Evolutionary conservation across 2,113 vertebrate genomes (phyloP).

Genomic region (Syrmaticus mikado): DNA sequence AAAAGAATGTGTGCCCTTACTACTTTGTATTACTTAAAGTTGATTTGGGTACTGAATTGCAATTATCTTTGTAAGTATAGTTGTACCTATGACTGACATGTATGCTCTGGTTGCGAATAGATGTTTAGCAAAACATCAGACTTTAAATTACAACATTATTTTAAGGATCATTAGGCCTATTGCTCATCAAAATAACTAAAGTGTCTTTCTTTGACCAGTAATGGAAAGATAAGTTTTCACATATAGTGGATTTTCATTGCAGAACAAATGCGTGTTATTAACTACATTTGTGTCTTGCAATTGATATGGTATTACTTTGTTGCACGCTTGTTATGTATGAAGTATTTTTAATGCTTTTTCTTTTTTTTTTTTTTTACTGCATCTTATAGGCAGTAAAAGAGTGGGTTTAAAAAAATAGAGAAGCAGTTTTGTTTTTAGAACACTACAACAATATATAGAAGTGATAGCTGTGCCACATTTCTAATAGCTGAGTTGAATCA

Average conservation of each 20-base stretch:
- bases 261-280: neutral
- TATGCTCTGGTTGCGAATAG: neutral
- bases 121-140: neutral
- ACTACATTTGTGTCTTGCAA: neutral
- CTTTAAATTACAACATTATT: neutral
- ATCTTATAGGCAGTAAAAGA: neutral
- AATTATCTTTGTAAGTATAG: neutral
- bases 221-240: neutral
- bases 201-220: neutral
- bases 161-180: neutral
- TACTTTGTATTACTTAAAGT: neutral
- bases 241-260: neutral
- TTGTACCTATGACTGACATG: neutral
- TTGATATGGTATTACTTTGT: slow-evolving; percentile 19
- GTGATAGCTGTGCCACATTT: slow-evolving; percentile 61
- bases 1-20: neutral
- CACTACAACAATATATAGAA: slow-evolving; percentile 40
- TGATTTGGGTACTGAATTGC: neutral
- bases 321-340: slow-evolving; percentile 16
- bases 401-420: slow-evolving; percentile 5
- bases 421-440: slow-evolving; percentile 56
- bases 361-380: fast-evolving
- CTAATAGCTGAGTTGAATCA: slow-evolving; percentile 78
- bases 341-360: slow-evolving; percentile 39
- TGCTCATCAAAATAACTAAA: neutral